Evolutionary conservation across 1,140 invertebrate genomes (phyloP).

Genomic region (Drosophila trapezifrons): DNA sequence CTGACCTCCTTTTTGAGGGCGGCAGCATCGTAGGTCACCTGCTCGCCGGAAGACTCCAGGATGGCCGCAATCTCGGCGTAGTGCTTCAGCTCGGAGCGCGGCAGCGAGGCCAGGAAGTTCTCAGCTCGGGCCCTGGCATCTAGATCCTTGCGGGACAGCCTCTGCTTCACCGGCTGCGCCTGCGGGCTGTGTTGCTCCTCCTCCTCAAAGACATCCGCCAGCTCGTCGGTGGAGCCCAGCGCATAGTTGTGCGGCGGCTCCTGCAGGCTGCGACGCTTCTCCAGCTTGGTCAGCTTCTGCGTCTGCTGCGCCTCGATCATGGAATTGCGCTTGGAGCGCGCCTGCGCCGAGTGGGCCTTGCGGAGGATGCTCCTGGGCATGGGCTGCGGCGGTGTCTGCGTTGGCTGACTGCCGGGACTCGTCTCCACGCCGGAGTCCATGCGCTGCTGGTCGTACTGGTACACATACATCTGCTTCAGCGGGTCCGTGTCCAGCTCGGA

Average conservation of each 20-base stretch:
- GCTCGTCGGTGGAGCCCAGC: slow-evolving; percentile 84
- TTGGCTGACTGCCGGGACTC: slow-evolving; percentile 55
- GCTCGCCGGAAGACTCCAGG: slow-evolving; percentile 88
- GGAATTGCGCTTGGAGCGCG: slow-evolving; percentile 89
- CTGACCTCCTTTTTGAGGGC: slow-evolving; percentile 88
- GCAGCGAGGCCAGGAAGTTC: slow-evolving; percentile 76
- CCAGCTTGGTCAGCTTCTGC: slow-evolving; percentile 85
- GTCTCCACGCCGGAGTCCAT: slow-evolving; percentile 77
- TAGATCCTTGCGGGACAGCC: slow-evolving; percentile 85
- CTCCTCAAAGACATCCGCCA: slow-evolving; percentile 87
- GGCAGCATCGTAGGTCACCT: slow-evolving; percentile 87
- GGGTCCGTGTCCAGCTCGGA: slow-evolving; percentile 87
- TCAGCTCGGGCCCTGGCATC: slow-evolving; percentile 79
- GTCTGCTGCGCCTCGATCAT: slow-evolving; percentile 90
- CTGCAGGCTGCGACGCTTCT: slow-evolving; percentile 89
- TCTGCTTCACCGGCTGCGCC: slow-evolving; percentile 84
- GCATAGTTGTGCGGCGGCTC: slow-evolving; percentile 89
- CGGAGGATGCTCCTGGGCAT: slow-evolving; percentile 83
- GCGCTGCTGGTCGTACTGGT: slow-evolving; percentile 90
- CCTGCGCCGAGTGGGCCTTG: slow-evolving; percentile 73
- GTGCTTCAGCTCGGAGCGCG: slow-evolving; percentile 83
- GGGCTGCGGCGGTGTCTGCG: slow-evolving; percentile 85
- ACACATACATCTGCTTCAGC: slow-evolving; percentile 88
- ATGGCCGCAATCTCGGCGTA: slow-evolving; percentile 87
- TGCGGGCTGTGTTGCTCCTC: slow-evolving; percentile 79